Evolutionary conservation across 1,140 invertebrate genomes (phyloP), one percentile per base, ranked within the genome.

Genomic region (Drosophila azteca): DNA sequence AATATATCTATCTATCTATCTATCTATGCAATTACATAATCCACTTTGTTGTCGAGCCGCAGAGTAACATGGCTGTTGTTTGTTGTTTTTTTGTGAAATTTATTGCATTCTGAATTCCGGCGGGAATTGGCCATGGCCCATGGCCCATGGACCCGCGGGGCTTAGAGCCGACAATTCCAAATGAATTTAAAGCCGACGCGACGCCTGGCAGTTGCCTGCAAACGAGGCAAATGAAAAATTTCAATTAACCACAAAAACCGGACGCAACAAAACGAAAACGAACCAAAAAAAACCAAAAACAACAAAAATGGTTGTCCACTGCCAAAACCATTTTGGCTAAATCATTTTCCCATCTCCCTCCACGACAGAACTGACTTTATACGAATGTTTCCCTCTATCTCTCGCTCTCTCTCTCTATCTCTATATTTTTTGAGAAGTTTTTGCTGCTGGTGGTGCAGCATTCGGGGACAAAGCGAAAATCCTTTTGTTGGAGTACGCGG

Each of bases 381-480:
- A 35, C 31, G 8, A 35, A 11, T 13, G 4, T 50, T 53, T 39
- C 35, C 55, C 39, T 49, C 43, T 60, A 29, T 67, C 17, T 20
- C 17, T 52, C 60, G 43, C 43, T 60, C 39, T 72, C 57, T 67
- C 17, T 20, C 17, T 52, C 60, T 49, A 35, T 60, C 39, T 72
- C 57, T 54, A 68, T 75, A 77, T 76, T 66, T 66, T 88, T 88
- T 79, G 84, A 73, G 72, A 11, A 67, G 58, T 84, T 81, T 67
- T 83, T 84, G 44, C 53, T 50, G 55, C 4, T n/a, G 44, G 43
- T n/a, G 44, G 43, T 8, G 15, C n/a, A 44, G 29, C 35, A 44
- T 50, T 6, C 50, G 61, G 45, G 44, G 50, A 57, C 48, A 65
- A 52, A 68, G 66, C 43, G 43, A 26, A 85, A 76, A 79, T 62